Base-by-base conservation (phyloP, 1,140 invertebrate species). In the Heliconius nattereri region DNA sequence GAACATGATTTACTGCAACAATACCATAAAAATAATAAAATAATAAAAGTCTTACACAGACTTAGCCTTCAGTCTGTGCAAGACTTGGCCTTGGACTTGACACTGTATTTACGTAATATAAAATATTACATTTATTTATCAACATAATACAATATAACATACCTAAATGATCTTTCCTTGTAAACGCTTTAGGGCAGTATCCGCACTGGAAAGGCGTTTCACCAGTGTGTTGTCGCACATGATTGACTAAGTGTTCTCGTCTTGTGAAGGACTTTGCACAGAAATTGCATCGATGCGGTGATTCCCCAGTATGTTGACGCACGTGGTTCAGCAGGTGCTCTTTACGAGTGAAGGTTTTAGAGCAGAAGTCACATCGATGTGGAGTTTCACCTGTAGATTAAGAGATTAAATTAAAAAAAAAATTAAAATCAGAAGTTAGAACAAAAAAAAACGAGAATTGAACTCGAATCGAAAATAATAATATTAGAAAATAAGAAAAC, bases 131-230 rank as follows among this genome's bases (percentile, higher is more conserved):
- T 45, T 45, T 45, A 45, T 45, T 45, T 45, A 45, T 7, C 19
- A 52, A 52, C 29, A 35, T n/a, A 83, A 70, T n/a, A 29, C 26
- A 19, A 70, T 19, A 40, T 23, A 66, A n/a, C 20, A 85, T 85
- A 93, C 95, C 97, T 95, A 97, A 95, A 92, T 98, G 97, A 88
- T 98, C 97, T 92, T 98, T 98, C 86, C 97, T 95, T 7, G 97
- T 97, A 94, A 98, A 98, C 11, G 97, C 97, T 93, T 98, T 98
- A 52, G 97, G 97, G 90, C 97, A 98, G 91, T 97, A 97, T 89
- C 97, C 97, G 87, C 97, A 98, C 82, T 97, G 96, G 95, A 97
- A 97, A 35, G 97, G 97, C 79, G 97, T 98, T 92, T 98, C 98
- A 74, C 98, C 97, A 7, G 91, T 98, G 90, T 99, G 98, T 84